phyloP scores from a whole-genome alignment of 1,140 invertebrate genomes.

The Musca domestica region DNA sequence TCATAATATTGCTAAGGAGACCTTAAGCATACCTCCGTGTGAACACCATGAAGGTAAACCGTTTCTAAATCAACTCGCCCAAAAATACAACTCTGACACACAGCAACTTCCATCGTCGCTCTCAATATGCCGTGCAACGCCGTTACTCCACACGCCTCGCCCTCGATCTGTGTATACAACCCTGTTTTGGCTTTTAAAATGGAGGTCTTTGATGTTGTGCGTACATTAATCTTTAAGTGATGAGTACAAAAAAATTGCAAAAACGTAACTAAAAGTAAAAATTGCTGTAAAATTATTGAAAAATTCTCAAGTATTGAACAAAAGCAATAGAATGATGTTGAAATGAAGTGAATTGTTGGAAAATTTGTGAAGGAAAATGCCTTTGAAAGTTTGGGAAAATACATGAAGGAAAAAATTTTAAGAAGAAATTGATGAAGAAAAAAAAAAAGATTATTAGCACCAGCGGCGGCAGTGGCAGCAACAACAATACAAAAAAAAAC shows the following conservation, averaged over 20 bases:
- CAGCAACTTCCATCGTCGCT: too few relatives aligned
- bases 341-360: conserved; percentile 32
- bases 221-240: conserved; percentile 47
- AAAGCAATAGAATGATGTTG: conserved; percentile 35
- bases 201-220: conserved; percentile 53
- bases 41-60: too few relatives aligned
- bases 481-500: conserved; percentile 11
- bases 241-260: conserved; percentile 45
- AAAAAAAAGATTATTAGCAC: conserved; percentile 14
- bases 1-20: too few relatives aligned
- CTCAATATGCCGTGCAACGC: too few relatives aligned
- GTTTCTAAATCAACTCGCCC: too few relatives aligned
- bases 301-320: conserved; percentile 35
- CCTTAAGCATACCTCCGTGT: too few relatives aligned
- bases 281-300: conserved; percentile 37
- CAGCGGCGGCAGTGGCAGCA: not conserved
- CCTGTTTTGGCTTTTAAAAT: conserved; percentile 38
- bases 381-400: not conserved
- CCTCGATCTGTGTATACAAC: not conserved
- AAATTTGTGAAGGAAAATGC: conserved; percentile 41
- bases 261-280: conserved; percentile 47
- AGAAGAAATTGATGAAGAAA: conserved; percentile 5
- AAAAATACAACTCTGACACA: too few relatives aligned
- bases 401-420: not conserved
- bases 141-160: too few relatives aligned